Conservation (phyloP, 1,140 invertebrate species). For the Drosophila nikananu region DNA sequence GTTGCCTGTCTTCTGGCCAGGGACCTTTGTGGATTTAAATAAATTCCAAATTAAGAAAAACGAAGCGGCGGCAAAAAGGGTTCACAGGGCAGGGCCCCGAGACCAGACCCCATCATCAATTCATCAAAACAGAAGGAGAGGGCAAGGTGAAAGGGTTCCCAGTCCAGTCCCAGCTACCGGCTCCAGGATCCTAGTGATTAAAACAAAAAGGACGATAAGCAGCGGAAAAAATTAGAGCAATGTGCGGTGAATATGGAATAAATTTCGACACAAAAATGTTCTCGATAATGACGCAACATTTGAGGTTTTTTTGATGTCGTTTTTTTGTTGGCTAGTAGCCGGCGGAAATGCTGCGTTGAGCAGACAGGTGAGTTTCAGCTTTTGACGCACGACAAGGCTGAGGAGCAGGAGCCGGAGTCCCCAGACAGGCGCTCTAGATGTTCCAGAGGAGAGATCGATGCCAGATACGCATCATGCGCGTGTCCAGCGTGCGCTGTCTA, state of each 20-base stretch:
- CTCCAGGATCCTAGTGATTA: constrained; percentile 57
- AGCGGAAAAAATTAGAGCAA: constrained; percentile 84
- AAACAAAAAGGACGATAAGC: constrained; percentile 80
- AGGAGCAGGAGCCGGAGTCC: constrained; percentile 7
- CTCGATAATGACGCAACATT: constrained; percentile 81
- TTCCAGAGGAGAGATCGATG: constrained; percentile 16
- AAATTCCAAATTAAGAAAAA: constrained; percentile 84
- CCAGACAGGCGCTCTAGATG: constrained; percentile 22
- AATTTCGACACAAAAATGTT: constrained; percentile 65
- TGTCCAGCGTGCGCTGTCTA: constrained; percentile 72
- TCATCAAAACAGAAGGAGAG: constrained; percentile 78
- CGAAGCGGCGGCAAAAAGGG: constrained; percentile 46
- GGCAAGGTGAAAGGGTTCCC: constrained; percentile 21
- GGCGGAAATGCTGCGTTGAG: constrained; percentile 62
- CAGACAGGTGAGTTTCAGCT: constrained; percentile 73
- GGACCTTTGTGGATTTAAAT: constrained; percentile 73
- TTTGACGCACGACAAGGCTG: constrained; percentile 42
- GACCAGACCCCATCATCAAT: constrained; percentile 82
- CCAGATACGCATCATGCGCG: constrained; percentile 63
- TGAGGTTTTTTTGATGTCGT: constrained; percentile 68
- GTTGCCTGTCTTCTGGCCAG: constrained; percentile 1
- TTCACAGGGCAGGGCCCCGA: constrained; percentile 22
- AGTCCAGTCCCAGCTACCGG: constrained; percentile 1
- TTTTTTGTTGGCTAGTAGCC: constrained; percentile 41
- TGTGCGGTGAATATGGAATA: constrained; percentile 80